Base-by-base conservation (phyloP, 2,113 vertebrate genomes). In the Corynorhinus townsendii region DNA sequence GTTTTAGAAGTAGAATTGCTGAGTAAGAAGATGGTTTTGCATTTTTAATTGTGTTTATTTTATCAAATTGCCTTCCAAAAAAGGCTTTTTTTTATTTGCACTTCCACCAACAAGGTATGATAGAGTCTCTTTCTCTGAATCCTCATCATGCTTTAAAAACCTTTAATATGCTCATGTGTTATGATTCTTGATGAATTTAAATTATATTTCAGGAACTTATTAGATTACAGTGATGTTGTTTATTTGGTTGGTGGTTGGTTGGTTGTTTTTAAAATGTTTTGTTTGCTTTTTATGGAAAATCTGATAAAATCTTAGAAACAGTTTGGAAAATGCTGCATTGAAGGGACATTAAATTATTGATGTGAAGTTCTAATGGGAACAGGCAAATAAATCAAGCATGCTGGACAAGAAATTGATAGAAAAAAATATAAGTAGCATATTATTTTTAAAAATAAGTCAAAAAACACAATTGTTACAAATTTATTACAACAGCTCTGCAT, bases 391-490 rank as follows among this genome's bases (percentile, higher is more conserved):
- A 73, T 64, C 19, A 80, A 86, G 54, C 28, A 62, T 59, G 12
- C 12, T n/a, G 9, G 38, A 59, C 17, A 69, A 93, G 40, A 71
- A 86, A 71, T 86, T 43, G 15, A 73, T 77, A 68, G 16, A 40
- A 89, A 84, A 97, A 85, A 89, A 45, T 64, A 82, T 19, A 71
- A 81, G 26, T 47, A 86, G 24, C 80, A 71, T 83, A 75, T n/a
- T 94, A 40, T 43, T 93, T 76, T 94, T 30, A 93, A 76, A 68
- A 52, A 35, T 17, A 66, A 80, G 8, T 59, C 1, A 20, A 77
- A 96, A 82, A 68, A 49, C 20, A 77, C 11, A 88, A 3, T 64
- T 59, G 12, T 77, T 75, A 88, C 73, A 54, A 68, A 59, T 86
- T 82, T 87, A 56, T 80, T 84, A 71, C n/a, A 68, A 38, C 19